Conservation (phyloP, 2,113 vertebrate species). For the Alligator sinensis region DNA sequence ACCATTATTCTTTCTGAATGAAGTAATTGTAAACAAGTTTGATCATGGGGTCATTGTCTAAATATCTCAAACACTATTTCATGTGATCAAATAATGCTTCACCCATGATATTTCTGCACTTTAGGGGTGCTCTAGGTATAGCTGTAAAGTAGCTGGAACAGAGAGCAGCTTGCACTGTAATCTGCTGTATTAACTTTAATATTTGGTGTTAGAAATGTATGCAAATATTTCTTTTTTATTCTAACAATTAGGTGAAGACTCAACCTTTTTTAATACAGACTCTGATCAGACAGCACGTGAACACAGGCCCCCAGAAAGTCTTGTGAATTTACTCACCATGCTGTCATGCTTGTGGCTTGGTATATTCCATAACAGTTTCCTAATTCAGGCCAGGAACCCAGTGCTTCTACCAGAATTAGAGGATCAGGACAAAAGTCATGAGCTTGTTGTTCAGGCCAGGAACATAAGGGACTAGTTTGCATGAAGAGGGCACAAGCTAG, state of each 20-base stretch:
- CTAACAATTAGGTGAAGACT: fast-evolving
- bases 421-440: background rate
- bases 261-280: background rate
- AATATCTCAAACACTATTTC: background rate
- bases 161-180: background rate
- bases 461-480: background rate
- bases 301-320: background rate
- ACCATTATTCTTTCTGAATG: background rate
- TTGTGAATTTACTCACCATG: background rate
- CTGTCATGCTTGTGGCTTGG: background rate
- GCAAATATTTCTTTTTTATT: fast-evolving
- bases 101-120: fast-evolving
- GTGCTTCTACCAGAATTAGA: background rate
- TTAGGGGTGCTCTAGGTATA: background rate
- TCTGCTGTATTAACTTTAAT: background rate
- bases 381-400: background rate
- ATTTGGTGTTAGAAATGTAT: fast-evolving
- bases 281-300: background rate
- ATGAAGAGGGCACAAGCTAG: background rate
- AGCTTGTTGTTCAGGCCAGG: background rate
- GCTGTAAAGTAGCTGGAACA: fast-evolving
- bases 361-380: background rate
- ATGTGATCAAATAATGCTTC: fast-evolving
- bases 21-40: fast-evolving
- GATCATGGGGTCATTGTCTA: background rate